phyloP scores from a whole-genome alignment of 2,797 vertebrate genomes.

The Melanotaenia maccullochi region DNA sequence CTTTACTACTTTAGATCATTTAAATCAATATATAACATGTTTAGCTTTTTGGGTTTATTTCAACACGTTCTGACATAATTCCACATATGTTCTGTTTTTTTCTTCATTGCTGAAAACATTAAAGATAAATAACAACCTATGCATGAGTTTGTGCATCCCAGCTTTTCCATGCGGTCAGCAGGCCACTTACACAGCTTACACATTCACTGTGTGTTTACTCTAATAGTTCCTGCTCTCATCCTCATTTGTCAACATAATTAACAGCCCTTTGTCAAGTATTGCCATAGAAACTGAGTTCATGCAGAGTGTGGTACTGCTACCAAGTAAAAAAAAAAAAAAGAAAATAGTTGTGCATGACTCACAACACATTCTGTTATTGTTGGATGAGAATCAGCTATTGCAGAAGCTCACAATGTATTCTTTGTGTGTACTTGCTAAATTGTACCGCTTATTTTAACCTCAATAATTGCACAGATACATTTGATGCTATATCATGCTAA shows the following conservation, averaged over 20 bases:
- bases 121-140: too few species aligned
- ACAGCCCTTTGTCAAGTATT: conserved; percentile 27
- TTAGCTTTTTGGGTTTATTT: too few species aligned
- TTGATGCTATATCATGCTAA: neutral
- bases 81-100: too few species aligned
- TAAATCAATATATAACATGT: too few species aligned
- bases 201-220: conserved; percentile 7
- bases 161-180: neutral
- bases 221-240: conserved; percentile 7
- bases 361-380: conserved; percentile 10
- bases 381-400: conserved; percentile 4
- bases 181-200: conserved; percentile 5
- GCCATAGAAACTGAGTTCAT: conserved; percentile 39
- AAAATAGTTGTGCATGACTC: neutral
- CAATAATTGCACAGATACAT: neutral
- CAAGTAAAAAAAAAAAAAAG: conserved; percentile 2
- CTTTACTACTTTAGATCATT: too few species aligned
- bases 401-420: neutral
- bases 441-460: too few species aligned
- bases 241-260: conserved; percentile 32
- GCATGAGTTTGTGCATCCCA: neutral
- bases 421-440: too few species aligned
- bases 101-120: too few species aligned
- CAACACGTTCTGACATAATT: too few species aligned
- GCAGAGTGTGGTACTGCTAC: conserved; percentile 10